Evolutionary conservation across 2,113 vertebrate genomes (phyloP).

Genomic region (Dipodomys spectabilis): DNA sequence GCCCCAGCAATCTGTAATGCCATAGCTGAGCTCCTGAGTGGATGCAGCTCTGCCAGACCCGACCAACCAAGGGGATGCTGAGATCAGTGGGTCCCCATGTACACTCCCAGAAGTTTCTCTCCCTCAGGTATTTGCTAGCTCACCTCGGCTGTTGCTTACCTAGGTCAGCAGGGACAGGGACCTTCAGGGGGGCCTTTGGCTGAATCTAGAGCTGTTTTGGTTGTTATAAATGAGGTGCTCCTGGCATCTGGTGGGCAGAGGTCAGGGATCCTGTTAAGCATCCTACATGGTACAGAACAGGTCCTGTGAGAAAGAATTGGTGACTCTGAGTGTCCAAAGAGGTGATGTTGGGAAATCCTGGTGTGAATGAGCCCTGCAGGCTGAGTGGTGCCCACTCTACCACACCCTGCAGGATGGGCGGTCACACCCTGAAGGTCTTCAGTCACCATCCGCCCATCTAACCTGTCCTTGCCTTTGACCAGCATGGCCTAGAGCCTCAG

Average conservation of each 20-base stretch:
- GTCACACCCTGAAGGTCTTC: not conserved
- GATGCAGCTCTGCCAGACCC: not conserved
- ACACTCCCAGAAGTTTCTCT: not conserved
- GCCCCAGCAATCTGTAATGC: not conserved
- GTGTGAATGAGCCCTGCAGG: too few relatives aligned
- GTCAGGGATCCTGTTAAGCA: not conserved
- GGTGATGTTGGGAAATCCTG: not conserved
- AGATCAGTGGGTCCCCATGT: too few relatives aligned
- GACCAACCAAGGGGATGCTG: fast-evolving
- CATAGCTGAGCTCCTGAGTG: not conserved
- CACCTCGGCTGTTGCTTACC: not conserved
- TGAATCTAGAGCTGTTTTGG: not conserved
- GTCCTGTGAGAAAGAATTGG: not conserved
- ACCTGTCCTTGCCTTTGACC: not conserved
- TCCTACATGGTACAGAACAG: fast-evolving
- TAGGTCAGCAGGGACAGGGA: fast-evolving
- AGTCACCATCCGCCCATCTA: fast-evolving
- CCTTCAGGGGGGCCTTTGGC: not conserved
- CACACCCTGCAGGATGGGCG: too few relatives aligned
- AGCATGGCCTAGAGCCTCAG: not conserved
- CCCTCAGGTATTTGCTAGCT: not conserved
- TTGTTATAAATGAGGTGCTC: fast-evolving
- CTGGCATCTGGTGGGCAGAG: not conserved
- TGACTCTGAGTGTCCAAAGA: fast-evolving
- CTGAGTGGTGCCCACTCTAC: too few relatives aligned